Conservation (phyloP, 2,113 vertebrate genomes). For the Pungitius pungitius region DNA sequence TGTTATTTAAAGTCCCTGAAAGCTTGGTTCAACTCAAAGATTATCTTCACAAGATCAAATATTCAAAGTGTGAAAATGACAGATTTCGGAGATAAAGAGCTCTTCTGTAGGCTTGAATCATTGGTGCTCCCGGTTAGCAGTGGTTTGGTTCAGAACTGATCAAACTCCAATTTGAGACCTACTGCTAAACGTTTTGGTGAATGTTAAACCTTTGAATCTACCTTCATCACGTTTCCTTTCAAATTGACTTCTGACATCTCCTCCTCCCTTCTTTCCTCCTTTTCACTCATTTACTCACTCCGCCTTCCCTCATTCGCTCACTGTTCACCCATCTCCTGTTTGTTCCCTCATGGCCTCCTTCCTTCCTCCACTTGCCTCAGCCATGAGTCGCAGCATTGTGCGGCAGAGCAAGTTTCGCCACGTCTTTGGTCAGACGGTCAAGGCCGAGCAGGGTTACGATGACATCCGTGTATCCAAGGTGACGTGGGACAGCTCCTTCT, state of each 20-base stretch:
- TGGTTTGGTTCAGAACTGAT: not conserved
- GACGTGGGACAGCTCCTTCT: conserved; percentile 98
- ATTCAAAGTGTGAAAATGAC: not conserved
- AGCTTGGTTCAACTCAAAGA: not conserved
- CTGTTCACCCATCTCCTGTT: not conserved
- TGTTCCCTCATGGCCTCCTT: not conserved
- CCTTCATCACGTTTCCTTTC: not conserved
- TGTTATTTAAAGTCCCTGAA: conserved; percentile 8
- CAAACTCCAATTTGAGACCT: not conserved
- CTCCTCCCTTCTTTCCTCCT: not conserved
- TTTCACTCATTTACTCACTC: not conserved
- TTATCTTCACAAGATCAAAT: not conserved
- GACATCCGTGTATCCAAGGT: conserved; percentile 98
- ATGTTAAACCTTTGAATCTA: not conserved
- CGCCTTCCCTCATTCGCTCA: not conserved
- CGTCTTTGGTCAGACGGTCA: conserved; percentile 94
- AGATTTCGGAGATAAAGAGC: not conserved
- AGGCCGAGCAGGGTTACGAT: conserved; percentile 94
- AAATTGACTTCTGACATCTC: not conserved
- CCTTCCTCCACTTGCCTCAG: conserved; percentile 39
- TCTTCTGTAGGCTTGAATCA: not conserved
- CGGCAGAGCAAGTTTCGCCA: conserved; percentile 98
- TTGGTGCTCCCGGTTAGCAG: no score
- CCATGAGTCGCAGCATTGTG: conserved; percentile 97
- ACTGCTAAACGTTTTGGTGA: not conserved